Conservation (phyloP, 1,140 invertebrate species). For the Ips nitidus region DNA sequence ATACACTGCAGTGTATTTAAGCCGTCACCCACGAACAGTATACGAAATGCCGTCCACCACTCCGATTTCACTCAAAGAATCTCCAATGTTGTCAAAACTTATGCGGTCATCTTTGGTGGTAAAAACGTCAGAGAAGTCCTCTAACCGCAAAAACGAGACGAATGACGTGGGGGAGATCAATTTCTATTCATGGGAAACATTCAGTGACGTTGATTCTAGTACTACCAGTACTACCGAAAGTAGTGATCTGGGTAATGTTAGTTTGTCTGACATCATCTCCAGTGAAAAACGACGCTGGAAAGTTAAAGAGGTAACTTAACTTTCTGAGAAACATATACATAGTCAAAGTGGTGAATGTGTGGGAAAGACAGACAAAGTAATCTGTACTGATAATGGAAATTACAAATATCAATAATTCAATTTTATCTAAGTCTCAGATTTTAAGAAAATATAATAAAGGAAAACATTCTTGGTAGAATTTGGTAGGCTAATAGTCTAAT, state of each 20-base stretch:
- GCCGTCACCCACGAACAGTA: slow-evolving; percentile 4
- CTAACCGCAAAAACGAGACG: not conserved
- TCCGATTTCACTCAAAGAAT: slow-evolving; percentile 1
- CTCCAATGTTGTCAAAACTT: slow-evolving; percentile 11
- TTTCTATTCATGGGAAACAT: slow-evolving; percentile 21
- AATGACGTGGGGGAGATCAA: slow-evolving; percentile 7
- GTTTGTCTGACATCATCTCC: not conserved
- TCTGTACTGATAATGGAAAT: too few species aligned
- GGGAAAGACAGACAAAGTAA: too few species aligned
- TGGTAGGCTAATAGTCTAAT: too few species aligned
- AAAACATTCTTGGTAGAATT: too few species aligned
- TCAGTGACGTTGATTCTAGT: not conserved
- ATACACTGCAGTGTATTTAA: slow-evolving; percentile 19
- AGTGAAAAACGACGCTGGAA: slow-evolving; percentile 8
- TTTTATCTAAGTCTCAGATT: too few species aligned
- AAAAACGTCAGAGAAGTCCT: not conserved
- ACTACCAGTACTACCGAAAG: not conserved
- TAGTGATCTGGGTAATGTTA: not conserved
- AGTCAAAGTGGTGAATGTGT: too few species aligned
- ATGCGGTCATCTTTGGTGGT: slow-evolving; percentile 8
- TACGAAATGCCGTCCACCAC: not conserved
- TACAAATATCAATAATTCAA: too few species aligned
- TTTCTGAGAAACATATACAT: too few species aligned
- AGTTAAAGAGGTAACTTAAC: slow-evolving; percentile 20
- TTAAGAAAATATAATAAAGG: too few species aligned